Percentiles rank a stretch among this genome's conserved stretches.
These are phyloP conservation scores for Vulpes vulpes DNA, from an alignment of 2,113 vertebrate species.

Conservation along the genomic window DNA sequence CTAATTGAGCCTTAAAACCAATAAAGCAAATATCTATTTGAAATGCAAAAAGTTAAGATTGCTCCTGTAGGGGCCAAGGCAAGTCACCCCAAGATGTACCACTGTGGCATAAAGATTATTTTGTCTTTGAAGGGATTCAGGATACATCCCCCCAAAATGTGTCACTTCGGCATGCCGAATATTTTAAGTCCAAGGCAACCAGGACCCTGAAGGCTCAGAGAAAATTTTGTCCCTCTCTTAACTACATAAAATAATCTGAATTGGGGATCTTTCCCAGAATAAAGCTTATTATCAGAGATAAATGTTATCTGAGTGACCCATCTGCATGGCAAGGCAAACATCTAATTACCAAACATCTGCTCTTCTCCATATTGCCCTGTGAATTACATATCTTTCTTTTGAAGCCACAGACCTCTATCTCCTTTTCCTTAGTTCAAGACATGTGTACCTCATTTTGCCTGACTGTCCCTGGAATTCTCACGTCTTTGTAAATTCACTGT, in stretches of 20 bases:
- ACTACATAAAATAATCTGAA: background rate
- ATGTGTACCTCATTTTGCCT: background rate
- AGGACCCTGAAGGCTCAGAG: background rate
- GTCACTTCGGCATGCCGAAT: background rate
- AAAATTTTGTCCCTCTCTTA: background rate
- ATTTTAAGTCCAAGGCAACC: background rate
- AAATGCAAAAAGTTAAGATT: background rate
- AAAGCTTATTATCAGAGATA: background rate
- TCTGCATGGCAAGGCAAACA: background rate
- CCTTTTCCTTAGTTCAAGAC: background rate
- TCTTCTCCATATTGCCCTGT: background rate
- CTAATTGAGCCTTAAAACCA: background rate
- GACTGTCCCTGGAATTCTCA: background rate
- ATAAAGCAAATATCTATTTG: background rate
- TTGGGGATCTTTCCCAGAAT: background rate
- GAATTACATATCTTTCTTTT: background rate
- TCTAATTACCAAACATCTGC: background rate
- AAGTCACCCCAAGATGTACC: background rate
- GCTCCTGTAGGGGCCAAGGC: background rate
- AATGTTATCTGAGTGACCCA: background rate
- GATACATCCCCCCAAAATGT: background rate
- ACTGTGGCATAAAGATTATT: background rate
- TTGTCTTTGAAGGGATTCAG: background rate
- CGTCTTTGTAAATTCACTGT: background rate
- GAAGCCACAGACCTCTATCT: background rate